These are phyloP conservation scores for Heliconius congener DNA, from an alignment of 1,140 invertebrate genomes.

Conservation along the genomic window DNA sequence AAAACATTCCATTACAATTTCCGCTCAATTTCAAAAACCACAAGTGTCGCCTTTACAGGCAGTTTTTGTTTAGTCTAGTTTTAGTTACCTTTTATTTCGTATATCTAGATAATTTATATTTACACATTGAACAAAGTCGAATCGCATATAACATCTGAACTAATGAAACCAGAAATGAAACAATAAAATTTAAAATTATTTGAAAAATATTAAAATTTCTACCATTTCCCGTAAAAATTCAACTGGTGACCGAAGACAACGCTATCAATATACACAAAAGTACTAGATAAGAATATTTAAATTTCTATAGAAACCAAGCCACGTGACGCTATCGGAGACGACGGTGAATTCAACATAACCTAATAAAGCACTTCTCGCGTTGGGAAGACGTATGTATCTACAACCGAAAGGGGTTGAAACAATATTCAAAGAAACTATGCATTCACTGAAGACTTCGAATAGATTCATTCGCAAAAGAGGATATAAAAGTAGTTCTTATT, in stretches of 20 bases:
- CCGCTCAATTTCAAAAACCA: too few relatives aligned
- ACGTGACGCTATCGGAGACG: constrained; percentile 6
- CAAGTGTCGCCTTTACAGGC: too few relatives aligned
- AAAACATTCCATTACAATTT: too few relatives aligned
- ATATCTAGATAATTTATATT: too few relatives aligned
- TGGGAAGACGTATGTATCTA: neutral
- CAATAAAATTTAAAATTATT: too few relatives aligned
- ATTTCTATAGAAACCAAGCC: neutral
- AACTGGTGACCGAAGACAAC: neutral
- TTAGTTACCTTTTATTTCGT: too few relatives aligned
- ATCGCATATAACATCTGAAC: too few relatives aligned
- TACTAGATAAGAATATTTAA: neutral
- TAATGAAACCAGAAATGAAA: too few relatives aligned
- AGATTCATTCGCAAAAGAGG: neutral
- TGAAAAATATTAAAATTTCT: neutral
- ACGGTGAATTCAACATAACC: neutral
- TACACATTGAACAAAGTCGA: too few relatives aligned
- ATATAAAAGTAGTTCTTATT: too few relatives aligned
- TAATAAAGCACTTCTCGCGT: constrained; percentile 8
- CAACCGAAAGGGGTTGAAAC: constrained; percentile 1
- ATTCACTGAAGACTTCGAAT: neutral
- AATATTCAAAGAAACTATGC: constrained; percentile 1
- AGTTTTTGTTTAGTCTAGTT: too few relatives aligned
- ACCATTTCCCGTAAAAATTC: neutral
- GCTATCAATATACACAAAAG: neutral